Conservation (phyloP, 2,797 vertebrate species). For the Rhabdomys pumilio region DNA sequence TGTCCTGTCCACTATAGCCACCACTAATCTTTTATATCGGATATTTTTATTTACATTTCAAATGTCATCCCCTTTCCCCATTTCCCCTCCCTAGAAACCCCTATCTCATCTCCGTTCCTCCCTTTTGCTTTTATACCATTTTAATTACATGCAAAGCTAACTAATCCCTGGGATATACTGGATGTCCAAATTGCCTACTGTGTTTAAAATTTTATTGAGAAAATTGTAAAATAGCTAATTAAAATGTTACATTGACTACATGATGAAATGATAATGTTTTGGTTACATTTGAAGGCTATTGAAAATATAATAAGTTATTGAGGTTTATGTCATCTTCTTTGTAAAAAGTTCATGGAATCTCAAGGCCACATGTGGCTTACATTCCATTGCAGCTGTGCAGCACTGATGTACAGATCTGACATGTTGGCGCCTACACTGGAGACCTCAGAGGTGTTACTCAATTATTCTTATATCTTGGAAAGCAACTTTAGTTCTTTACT, state of each 20-base stretch:
- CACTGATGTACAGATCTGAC: neutral
- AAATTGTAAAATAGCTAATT: neutral
- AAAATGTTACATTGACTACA: neutral
- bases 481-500: neutral
- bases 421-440: neutral
- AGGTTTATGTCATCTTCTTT: neutral
- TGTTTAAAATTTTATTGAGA: conserved; percentile 20
- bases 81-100: no score
- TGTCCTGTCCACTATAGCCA: neutral
- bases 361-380: neutral
- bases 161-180: neutral
- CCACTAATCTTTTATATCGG: neutral
- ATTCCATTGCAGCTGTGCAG: neutral
- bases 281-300: neutral
- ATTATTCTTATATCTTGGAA: neutral
- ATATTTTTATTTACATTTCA: no score
- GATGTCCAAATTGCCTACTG: neutral
- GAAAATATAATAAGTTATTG: neutral
- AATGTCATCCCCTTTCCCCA: no score
- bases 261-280: conserved; percentile 13
- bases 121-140: no score
- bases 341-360: neutral
- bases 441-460: neutral
- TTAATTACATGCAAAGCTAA: no score
- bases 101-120: no score